Base-by-base conservation (phyloP, 2,113 vertebrate genomes). In the Entelurus aequoreus region DNA sequence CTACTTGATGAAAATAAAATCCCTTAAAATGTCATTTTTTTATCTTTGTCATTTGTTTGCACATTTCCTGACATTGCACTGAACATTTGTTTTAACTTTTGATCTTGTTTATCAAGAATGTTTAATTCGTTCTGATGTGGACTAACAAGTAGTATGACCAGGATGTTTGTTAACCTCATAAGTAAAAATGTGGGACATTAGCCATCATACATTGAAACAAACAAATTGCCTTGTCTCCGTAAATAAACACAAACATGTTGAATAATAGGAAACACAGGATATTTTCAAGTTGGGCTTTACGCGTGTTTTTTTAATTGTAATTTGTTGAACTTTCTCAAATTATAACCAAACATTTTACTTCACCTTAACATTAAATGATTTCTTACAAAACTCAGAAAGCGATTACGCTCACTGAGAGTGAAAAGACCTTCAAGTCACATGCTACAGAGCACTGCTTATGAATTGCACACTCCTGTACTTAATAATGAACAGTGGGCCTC, bases 401-500 rank as follows among this genome's bases (percentile, higher is more conserved):
- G 53, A 63, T 68, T 65, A 69, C 48, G 35, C 60, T 46, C 53
- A 47, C 6, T n/a, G 2, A 71, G 7, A 66, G 57, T 71, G 28
- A 74, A 66, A 66, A 60, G 63, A 36, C 12, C 12, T 5, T 16
- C 8, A 42, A n/a, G 70, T 82, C 84, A 81, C 80, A 76, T 80
- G 81, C 21, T 49, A 6, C 63, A 62, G n/a, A 60, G 38, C 1
- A 7, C 14, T 5, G 14, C 57, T 81, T 85, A 67, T 76, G 71
- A 84, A 86, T 83, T 61, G 65, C 35, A 1, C 21, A 52, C 51
- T 48, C 47, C 35, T 3, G 36, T 60, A 59, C 63, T 60, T 72
- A 54, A 55, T 75, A 6, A 54, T 19, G 19, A 83, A 89, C 85
- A 89, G 84, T 74, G 66, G 70, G 61, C 65, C 77, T 77, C 75